Evolutionary conservation across 2,888 invertebrate species (phyloP), one percentile per base, ranked within the genome.

Genomic region (Troides aeacus): DNA sequence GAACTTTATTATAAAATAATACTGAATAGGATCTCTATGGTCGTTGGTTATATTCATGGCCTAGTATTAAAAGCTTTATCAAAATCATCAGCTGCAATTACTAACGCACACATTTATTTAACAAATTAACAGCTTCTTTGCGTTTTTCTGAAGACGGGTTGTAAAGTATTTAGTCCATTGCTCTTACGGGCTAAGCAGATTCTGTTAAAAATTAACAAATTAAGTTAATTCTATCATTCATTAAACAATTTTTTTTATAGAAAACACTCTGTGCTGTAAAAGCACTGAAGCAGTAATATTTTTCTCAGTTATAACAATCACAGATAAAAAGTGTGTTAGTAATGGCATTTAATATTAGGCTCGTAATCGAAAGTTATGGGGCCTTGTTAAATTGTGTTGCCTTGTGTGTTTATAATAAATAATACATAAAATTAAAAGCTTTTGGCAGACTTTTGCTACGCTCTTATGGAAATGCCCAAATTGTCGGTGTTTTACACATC

Each of bases 81-180:
- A 39, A 57, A 63, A 69, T 72, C 69, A 73, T 69, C 60, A 71
- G 80, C 81, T 78, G 72, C 78, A 84, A 86, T 84, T 78, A 84
- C 84, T 89, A 87, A 88, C 79, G 76, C 80, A 78, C 79, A 78
- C 81, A 79, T 74, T 71, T 65, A 70, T 58, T 23, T 53, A 53
- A 53, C 6, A 53, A 7, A 53, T n/a, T n/a, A 30, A 30, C 3
- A 53, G n/a, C 5, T 53, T 18, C 12, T 3, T 53, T 53, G 53
- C 18, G 50, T 53, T 53, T 15, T 46, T 46, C n/a, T 53, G 4
- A n/a, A 18, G 53, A 53, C n/a, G 5, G 6, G 0, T 6, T n/a
- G 7, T 6, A n/a, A 6, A 53, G 15, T 53, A 53, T n/a, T 15
- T 17, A n/a, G n/a, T 53, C 0, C 53, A 53, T 53, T 18, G 4